Percentiles rank a stretch among this genome's conserved stretches.
phyloP scores from a whole-genome alignment of 2,888 invertebrate genomes.

The Phortica magna region DNA sequence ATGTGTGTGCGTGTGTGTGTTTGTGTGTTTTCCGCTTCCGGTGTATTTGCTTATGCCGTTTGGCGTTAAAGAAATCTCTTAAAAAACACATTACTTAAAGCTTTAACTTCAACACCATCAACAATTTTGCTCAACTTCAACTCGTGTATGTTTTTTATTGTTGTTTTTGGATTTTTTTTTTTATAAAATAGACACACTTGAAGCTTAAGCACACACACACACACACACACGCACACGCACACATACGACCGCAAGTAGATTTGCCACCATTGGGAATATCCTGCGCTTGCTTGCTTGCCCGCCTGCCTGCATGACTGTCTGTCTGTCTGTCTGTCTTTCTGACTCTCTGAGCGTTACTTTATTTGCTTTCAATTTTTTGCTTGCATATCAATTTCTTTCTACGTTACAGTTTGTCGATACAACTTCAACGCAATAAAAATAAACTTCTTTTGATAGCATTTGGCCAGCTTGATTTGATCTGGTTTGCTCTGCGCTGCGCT shows the following conservation, averaged over 20 bases:
- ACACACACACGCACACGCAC: neutral
- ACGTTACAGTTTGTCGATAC: neutral
- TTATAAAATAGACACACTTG: too few relatives aligned
- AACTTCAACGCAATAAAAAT: conserved; percentile 1
- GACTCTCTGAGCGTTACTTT: neutral
- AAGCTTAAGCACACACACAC: neutral
- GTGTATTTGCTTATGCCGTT: neutral
- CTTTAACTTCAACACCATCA: neutral
- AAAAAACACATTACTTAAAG: neutral
- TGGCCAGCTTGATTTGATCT: neutral
- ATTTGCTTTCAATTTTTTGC: conserved; percentile 8
- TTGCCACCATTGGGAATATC: neutral
- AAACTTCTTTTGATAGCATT: conserved; percentile 4
- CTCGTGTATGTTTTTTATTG: too few relatives aligned
- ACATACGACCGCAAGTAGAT: neutral
- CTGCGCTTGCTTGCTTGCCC: neutral
- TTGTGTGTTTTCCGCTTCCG: too few relatives aligned
- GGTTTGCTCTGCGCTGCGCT: neutral
- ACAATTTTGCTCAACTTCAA: neutral
- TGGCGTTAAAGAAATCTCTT: neutral
- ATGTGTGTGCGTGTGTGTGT: too few relatives aligned
- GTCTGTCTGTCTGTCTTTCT: neutral
- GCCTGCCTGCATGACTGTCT: neutral
- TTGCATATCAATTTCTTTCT: conserved; percentile 16
- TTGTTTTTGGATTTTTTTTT: too few relatives aligned